These are phyloP conservation scores for Halictus ligatus DNA, from an alignment of 2,888 invertebrate species.

Conservation along the genomic window DNA sequence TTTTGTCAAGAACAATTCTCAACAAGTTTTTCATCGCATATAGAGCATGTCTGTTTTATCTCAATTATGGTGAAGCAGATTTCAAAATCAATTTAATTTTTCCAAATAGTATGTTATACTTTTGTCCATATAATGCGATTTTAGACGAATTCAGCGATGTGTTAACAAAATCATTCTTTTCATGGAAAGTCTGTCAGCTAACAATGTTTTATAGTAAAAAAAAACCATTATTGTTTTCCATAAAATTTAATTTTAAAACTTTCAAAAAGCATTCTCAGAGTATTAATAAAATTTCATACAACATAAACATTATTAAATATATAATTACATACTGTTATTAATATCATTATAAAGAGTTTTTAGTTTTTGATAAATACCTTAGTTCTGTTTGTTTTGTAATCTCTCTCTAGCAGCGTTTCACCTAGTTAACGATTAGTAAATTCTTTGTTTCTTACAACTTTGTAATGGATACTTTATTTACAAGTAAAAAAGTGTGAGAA, in stretches of 20 bases:
- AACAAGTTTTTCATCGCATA: neutral
- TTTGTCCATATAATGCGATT: neutral
- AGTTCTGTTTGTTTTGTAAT: neutral
- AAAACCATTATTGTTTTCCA: neutral
- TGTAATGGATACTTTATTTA: conserved; percentile 36
- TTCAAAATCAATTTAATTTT: neutral
- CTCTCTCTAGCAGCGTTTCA: conserved; percentile 6
- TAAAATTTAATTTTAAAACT: conserved; percentile 33
- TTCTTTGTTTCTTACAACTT: conserved; percentile 14
- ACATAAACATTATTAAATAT: conserved; percentile 40
- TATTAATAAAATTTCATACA: conserved; percentile 31
- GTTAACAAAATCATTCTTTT: neutral
- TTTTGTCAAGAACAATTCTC: neutral
- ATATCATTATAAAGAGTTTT: conserved; percentile 22
- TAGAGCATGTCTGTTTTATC: too few relatives aligned
- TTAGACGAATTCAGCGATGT: neutral
- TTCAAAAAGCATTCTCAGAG: conserved; percentile 27
- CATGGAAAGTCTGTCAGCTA: too few relatives aligned
- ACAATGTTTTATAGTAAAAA: conserved; percentile 10
- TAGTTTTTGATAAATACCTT: conserved; percentile 27
- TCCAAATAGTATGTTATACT: conserved; percentile 11
- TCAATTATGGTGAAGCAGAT: neutral
- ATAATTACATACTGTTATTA: conserved; percentile 29
- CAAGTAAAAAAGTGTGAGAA: conserved; percentile 51
- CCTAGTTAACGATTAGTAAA: conserved; percentile 14